Conservation (phyloP, 2,888 invertebrate genomes). For the Drosophila testacea region DNA sequence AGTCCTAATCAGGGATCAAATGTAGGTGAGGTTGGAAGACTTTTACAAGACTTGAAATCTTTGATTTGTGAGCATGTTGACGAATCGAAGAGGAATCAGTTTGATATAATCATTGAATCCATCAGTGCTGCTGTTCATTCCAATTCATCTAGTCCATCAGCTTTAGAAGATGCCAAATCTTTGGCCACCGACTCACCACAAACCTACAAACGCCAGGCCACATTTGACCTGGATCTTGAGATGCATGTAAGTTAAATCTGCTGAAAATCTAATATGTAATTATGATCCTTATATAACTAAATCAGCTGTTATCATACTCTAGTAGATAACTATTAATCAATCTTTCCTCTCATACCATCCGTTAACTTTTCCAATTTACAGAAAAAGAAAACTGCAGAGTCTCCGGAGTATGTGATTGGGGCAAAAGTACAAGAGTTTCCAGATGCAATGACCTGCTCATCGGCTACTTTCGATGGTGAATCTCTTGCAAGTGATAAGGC, state of each 20-base stretch:
- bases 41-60: constrained; percentile 39
- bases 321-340: too few species aligned
- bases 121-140: constrained; percentile 18
- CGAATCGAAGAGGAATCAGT: constrained; percentile 28
- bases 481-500: constrained; percentile 20
- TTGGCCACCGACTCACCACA: constrained; percentile 13
- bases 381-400: constrained; percentile 29
- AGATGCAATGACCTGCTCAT: constrained; percentile 64
- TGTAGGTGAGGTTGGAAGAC: constrained; percentile 12
- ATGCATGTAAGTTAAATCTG: constrained; percentile 23
- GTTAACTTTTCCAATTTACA: constrained; percentile 2
- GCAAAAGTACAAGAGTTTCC: constrained; percentile 52
- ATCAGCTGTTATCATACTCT: too few species aligned
- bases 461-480: constrained; percentile 66
- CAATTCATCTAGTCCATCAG: not conserved
- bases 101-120: constrained; percentile 43
- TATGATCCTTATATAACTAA: not conserved
- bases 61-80: constrained; percentile 51
- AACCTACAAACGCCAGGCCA: constrained; percentile 58
- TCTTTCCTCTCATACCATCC: too few species aligned
- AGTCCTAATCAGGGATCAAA: not conserved
- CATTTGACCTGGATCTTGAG: constrained; percentile 65
- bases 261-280: not conserved
- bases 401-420: constrained; percentile 1
- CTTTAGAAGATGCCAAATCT: not conserved